phyloP scores from a whole-genome alignment of 2,888 invertebrate species.

The Frankliniella intonsa region DNA sequence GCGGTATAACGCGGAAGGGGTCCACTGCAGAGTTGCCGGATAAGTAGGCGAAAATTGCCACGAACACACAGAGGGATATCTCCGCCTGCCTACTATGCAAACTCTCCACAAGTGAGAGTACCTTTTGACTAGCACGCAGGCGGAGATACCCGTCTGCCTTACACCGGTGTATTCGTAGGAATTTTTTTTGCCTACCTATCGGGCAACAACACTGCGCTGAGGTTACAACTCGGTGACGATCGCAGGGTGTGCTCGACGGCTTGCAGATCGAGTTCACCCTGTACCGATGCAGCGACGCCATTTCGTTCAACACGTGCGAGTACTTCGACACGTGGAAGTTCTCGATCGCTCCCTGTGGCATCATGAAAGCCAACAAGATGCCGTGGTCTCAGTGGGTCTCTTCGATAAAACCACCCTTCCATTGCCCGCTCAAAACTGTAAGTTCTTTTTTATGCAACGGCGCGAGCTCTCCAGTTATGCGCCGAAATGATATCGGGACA shows the following conservation, averaged over 20 bases:
- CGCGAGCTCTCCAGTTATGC: not conserved
- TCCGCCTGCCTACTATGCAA: too few species aligned
- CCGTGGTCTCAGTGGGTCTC: not conserved
- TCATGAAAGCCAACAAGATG: not conserved
- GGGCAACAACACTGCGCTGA: too few species aligned
- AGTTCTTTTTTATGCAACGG: not conserved
- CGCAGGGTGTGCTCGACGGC: not conserved
- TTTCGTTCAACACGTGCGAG: not conserved
- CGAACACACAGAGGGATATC: too few species aligned
- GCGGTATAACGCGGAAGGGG: too few species aligned
- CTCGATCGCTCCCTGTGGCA: not conserved
- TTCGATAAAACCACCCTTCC: not conserved
- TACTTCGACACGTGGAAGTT: constrained; percentile 1
- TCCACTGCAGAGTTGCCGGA: too few species aligned
- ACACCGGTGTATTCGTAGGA: too few species aligned
- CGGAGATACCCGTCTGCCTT: too few species aligned
- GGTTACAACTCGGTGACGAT: not conserved
- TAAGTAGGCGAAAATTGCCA: too few species aligned
- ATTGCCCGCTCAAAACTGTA: not conserved
- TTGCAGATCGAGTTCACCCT: not conserved
- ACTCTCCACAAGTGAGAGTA: too few species aligned
- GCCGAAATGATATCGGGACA: not conserved
- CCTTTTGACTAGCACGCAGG: too few species aligned
- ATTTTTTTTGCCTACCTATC: too few species aligned
- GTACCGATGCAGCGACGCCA: not conserved